Conservation (phyloP, 2,888 invertebrate genomes). For the Drosophila lutescens region DNA sequence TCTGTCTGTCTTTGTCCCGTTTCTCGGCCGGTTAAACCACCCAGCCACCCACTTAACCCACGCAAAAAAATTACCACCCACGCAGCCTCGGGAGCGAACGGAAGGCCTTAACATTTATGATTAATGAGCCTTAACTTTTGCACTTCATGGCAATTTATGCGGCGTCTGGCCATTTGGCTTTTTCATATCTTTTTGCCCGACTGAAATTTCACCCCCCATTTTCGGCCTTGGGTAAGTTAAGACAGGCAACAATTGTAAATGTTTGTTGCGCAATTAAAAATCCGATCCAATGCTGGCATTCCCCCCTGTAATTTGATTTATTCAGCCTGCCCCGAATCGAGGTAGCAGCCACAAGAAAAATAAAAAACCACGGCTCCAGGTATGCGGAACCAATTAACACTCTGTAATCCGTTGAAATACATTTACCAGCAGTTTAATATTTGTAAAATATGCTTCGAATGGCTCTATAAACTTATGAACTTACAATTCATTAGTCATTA, state of each 20-base stretch:
- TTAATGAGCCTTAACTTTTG: conserved; percentile 79
- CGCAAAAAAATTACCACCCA: conserved; percentile 45
- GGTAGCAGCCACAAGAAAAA: conserved; percentile 27
- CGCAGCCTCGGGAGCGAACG: conserved; percentile 34
- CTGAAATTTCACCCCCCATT: conserved; percentile 34
- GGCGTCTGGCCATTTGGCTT: conserved; percentile 56
- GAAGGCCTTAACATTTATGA: conserved; percentile 68
- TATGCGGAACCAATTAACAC: conserved; percentile 23
- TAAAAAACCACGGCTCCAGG: conserved; percentile 6
- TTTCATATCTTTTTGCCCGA: conserved; percentile 43
- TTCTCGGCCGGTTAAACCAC: conserved; percentile 8
- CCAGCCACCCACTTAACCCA: conserved; percentile 5
- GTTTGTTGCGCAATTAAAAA: conserved; percentile 78
- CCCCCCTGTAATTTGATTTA: conserved; percentile 69
- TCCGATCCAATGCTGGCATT: conserved; percentile 60
- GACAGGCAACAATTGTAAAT: conserved; percentile 77
- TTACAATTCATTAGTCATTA: too few species aligned
- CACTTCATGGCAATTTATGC: conserved; percentile 73
- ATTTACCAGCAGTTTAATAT: conserved; percentile 11
- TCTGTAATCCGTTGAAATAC: conserved; percentile 7
- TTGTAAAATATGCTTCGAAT: neutral
- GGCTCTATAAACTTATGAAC: too few species aligned
- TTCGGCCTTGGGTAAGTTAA: conserved; percentile 58
- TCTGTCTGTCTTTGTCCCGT: conserved; percentile 38
- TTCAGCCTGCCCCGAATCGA: conserved; percentile 45